These are phyloP conservation scores for Ptilodon capucinus DNA, from an alignment of 2,888 invertebrate species.

Conservation along the genomic window DNA sequence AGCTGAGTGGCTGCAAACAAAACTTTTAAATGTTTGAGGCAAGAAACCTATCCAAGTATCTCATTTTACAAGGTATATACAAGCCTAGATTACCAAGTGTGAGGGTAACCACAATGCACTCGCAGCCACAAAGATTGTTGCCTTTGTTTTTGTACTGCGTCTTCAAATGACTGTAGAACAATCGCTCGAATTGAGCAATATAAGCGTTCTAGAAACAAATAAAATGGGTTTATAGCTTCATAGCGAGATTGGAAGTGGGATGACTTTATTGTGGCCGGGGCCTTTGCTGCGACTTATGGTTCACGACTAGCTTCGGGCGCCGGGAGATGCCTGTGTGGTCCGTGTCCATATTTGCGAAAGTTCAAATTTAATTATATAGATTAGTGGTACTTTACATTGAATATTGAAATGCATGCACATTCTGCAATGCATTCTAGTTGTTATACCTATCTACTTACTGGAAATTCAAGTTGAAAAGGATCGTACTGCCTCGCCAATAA, in stretches of 20 bases:
- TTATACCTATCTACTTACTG: too few relatives aligned
- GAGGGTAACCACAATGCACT: not conserved
- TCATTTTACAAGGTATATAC: too few relatives aligned
- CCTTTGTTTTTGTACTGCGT: not conserved
- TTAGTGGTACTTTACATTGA: conserved; percentile 19
- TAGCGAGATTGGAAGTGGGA: conserved; percentile 60
- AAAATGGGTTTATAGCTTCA: conserved; percentile 62
- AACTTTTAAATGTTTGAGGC: not conserved
- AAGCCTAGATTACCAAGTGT: not conserved
- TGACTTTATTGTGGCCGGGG: conserved; percentile 61
- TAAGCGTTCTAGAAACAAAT: conserved; percentile 54
- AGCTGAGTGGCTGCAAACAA: not conserved
- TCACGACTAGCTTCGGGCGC: conserved; percentile 72
- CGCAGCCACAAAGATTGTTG: not conserved
- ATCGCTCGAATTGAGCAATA: conserved; percentile 26
- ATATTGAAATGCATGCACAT: conserved; percentile 1
- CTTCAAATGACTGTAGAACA: not conserved
- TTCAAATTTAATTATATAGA: conserved; percentile 47
- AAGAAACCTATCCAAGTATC: not conserved
- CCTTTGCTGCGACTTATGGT: conserved; percentile 58
- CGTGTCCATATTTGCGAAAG: conserved; percentile 42
- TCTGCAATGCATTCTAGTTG: too few relatives aligned
- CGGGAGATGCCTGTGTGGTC: conserved; percentile 67
- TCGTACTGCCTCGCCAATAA: not conserved
- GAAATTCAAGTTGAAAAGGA: not conserved